A percentile compares a stretch with the other conserved stretches of the same genome.
Evolutionary conservation across 1,140 invertebrate species (phyloP).

Genomic region (Heliconius melpomene): DNA sequence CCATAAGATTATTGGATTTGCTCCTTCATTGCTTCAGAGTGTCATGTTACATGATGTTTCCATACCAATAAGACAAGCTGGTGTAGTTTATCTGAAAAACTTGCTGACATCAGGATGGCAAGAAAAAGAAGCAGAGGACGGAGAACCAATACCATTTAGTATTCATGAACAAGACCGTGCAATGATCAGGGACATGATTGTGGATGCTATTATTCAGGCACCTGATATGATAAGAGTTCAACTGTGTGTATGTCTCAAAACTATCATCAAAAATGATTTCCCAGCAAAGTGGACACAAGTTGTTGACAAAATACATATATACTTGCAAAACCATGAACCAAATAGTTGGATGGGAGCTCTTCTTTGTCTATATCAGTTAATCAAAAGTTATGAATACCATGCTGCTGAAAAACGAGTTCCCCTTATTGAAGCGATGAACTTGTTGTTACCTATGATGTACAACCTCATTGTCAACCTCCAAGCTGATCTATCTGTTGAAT

Average conservation of each 20-base stretch:
- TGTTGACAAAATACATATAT: conserved; percentile 94
- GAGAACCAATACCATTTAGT: conserved; percentile 89
- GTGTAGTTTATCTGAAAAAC: conserved; percentile 98
- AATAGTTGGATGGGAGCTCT: conserved; percentile 95
- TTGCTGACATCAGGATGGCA: conserved; percentile 94
- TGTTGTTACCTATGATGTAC: conserved; percentile 95
- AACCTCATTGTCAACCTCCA: conserved; percentile 91
- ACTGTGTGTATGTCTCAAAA: conserved; percentile 93
- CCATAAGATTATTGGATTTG: conserved; percentile 88
- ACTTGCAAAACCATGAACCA: conserved; percentile 86
- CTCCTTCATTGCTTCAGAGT: conserved; percentile 95
- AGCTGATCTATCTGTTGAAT: conserved; percentile 91
- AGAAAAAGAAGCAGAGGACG: conserved; percentile 90
- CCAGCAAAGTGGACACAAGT: conserved; percentile 97
- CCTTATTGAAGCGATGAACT: conserved; percentile 96
- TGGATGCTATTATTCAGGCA: conserved; percentile 96
- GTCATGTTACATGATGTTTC: conserved; percentile 94
- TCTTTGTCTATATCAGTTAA: conserved; percentile 95
- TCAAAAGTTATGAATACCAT: conserved; percentile 98
- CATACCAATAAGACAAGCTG: conserved; percentile 96
- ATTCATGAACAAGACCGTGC: conserved; percentile 98
- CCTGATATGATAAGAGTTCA: conserved; percentile 95
- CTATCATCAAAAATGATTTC: conserved; percentile 98
- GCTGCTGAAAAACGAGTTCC: conserved; percentile 93
- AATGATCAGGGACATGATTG: conserved; percentile 95